Conservation (phyloP, 1,140 invertebrate species). For the Trialeurodes vaporariorum region DNA sequence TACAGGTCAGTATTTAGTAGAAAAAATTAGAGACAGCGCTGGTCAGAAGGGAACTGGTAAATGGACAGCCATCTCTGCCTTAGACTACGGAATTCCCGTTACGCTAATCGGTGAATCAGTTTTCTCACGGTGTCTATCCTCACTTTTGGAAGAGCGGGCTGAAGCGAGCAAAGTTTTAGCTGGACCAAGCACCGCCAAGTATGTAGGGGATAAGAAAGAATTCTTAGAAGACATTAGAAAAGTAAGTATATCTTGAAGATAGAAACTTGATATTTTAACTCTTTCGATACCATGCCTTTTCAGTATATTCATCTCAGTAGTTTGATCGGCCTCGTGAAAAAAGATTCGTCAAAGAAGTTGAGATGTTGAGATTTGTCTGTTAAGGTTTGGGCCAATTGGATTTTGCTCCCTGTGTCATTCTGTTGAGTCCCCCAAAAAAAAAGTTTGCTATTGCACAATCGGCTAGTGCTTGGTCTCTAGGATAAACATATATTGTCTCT, state of each 20-base stretch:
- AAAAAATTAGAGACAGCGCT: conserved; percentile 89
- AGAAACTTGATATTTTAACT: no score
- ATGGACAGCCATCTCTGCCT: conserved; percentile 93
- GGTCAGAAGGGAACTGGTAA: conserved; percentile 99
- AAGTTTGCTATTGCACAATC: no score
- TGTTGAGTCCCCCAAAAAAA: no score
- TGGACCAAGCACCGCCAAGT: conserved; percentile 44
- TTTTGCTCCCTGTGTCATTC: no score
- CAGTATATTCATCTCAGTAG: no score
- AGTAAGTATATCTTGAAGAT: conserved; percentile 37
- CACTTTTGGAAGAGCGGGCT: conserved; percentile 71
- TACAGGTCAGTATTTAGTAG: conserved; percentile 55
- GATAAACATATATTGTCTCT: no score
- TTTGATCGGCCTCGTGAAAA: no score
- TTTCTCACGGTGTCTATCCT: conserved; percentile 88
- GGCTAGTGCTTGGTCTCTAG: no score
- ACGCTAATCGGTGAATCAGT: conserved; percentile 98
- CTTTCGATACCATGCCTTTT: no score
- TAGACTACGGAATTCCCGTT: conserved; percentile 94
- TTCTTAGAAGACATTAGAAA: conserved; percentile 66
- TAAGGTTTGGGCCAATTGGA: no score
- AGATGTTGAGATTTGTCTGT: no score
- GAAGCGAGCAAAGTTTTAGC: conserved; percentile 64
- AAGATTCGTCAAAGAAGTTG: no score
- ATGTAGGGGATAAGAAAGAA: conserved; percentile 55